These are phyloP conservation scores for Mamestra brassicae DNA, from an alignment of 2,888 invertebrate species.

Conservation along the genomic window DNA sequence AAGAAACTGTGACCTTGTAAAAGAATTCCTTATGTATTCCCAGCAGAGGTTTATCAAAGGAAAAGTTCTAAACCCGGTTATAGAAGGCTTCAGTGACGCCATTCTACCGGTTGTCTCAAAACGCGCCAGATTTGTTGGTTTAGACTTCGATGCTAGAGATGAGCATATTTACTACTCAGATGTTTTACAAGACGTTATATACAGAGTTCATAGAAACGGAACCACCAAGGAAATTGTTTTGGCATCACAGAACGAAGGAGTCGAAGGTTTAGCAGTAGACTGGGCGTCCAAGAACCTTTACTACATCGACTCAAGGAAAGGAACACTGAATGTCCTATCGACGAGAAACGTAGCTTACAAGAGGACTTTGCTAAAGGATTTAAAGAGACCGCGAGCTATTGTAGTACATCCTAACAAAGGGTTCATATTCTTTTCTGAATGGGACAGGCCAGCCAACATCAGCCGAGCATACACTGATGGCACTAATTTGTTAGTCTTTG, in stretches of 20 bases:
- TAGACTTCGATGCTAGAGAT: conserved; percentile 98
- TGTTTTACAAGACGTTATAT: conserved; percentile 98
- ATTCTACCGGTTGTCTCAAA: conserved; percentile 98
- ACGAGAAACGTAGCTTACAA: conserved; percentile 96
- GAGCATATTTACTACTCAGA: conserved; percentile 99
- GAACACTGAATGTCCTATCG: conserved; percentile 97
- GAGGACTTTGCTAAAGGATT: conserved; percentile 95
- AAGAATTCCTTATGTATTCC: conserved; percentile 98
- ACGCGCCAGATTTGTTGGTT: conserved; percentile 97
- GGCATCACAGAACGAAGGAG: conserved; percentile 99
- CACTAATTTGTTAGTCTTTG: conserved; percentile 95
- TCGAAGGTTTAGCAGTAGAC: conserved; percentile 98
- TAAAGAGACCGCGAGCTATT: conserved; percentile 98
- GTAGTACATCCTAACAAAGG: conserved; percentile 99
- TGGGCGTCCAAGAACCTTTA: conserved; percentile 99
- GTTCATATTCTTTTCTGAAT: conserved; percentile 98
- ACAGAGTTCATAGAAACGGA: conserved; percentile 95
- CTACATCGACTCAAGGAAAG: conserved; percentile 98
- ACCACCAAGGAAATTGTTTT: conserved; percentile 96
- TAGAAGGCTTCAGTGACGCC: conserved; percentile 98
- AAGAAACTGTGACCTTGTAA: conserved; percentile 95
- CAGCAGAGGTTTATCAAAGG: conserved; percentile 99
- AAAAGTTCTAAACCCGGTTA: conserved; percentile 96
- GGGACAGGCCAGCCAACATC: conserved; percentile 99
- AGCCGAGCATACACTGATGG: conserved; percentile 98